These are phyloP conservation scores for Timema podura DNA, from an alignment of 2,888 invertebrate species.

Conservation along the genomic window DNA sequence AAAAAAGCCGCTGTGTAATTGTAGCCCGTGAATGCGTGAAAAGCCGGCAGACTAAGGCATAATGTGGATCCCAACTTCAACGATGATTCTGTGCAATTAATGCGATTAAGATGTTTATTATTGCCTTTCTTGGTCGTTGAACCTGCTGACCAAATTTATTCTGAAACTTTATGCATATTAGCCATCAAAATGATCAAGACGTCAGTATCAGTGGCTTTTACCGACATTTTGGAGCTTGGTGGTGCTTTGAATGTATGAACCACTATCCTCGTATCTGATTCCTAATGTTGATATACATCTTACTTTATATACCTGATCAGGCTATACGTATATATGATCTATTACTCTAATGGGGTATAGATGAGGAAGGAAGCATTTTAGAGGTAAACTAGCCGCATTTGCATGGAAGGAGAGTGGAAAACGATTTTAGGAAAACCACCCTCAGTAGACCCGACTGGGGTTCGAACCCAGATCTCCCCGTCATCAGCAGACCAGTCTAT, in stretches of 20 bases:
- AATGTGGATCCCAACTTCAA: conserved; percentile 33
- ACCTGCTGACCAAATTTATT: conserved; percentile 17
- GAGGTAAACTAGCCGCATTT: no score
- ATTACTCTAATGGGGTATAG: no score
- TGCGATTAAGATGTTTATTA: conserved; percentile 31
- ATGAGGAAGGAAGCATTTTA: no score
- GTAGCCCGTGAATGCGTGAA: conserved; percentile 14
- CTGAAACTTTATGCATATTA: not conserved
- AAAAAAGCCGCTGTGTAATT: conserved; percentile 13
- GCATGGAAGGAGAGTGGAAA: no score
- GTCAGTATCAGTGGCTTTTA: not conserved
- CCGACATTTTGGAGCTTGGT: not conserved
- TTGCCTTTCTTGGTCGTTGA: conserved; percentile 9
- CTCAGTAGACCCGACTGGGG: no score
- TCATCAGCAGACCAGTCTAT: no score
- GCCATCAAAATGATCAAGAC: not conserved
- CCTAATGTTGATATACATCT: not conserved
- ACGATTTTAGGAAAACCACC: no score
- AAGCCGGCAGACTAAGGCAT: conserved; percentile 23
- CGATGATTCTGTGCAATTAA: conserved; percentile 35
- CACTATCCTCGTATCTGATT: conserved; percentile 1
- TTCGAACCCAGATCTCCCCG: no score
- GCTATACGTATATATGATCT: no score
- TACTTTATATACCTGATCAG: not conserved
- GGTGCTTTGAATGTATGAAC: not conserved